Evolutionary conservation across 2,797 vertebrate species (phyloP).

Genomic region (Sebastes taczanowskii): DNA sequence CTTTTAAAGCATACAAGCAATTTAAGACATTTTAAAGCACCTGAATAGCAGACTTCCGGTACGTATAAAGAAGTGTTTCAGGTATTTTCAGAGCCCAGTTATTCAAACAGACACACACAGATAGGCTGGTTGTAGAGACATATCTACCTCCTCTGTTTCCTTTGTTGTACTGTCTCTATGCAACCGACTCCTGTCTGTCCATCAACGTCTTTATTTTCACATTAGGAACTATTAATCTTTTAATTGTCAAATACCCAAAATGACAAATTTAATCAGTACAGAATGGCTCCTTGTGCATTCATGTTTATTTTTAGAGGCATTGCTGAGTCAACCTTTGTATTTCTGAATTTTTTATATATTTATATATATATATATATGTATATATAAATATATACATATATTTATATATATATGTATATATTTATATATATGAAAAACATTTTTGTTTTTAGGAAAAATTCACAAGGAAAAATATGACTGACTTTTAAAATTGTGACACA

Average conservation of each 20-base stretch:
- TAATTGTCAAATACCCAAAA: neutral
- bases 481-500: slow-evolving; percentile 21
- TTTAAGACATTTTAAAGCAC: neutral
- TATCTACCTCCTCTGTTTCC: slow-evolving; percentile 71
- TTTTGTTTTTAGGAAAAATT: slow-evolving; percentile 19
- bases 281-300: neutral
- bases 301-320: neutral
- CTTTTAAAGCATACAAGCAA: neutral
- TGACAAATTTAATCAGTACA: neutral
- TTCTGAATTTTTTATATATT: slow-evolving; percentile 3
- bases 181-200: slow-evolving; percentile 32
- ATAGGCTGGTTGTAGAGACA: slow-evolving; percentile 63
- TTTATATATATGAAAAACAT: neutral
- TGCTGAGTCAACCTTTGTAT: slow-evolving; percentile 4
- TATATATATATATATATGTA: too few relatives aligned
- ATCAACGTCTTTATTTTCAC: neutral
- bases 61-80: slow-evolving; percentile 4
- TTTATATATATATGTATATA: too few relatives aligned
- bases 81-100: slow-evolving; percentile 11
- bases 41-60: neutral
- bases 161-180: slow-evolving; percentile 53
- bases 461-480: slow-evolving; percentile 40
- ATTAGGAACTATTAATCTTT: slow-evolving; percentile 1
- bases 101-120: slow-evolving; percentile 8
- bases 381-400: too few relatives aligned